Evolutionary conservation across 2,888 invertebrate species (phyloP).

Genomic region (Himalopsyche kuldschensis): DNA sequence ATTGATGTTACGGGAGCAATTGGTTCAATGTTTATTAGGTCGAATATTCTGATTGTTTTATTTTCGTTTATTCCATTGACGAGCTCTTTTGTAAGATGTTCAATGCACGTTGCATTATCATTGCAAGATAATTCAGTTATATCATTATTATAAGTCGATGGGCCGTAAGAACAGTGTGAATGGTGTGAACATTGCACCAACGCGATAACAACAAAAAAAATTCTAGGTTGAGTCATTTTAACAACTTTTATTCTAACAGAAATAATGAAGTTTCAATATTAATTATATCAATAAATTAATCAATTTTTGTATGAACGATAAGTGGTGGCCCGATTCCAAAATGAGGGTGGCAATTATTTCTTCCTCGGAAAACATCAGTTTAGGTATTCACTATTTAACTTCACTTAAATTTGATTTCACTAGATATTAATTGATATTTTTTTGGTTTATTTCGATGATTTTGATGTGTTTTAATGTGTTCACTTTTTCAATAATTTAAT

Average conservation of each 20-base stretch:
- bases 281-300: background rate
- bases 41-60: conserved; percentile 58
- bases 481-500: background rate
- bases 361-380: background rate
- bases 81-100: conserved; percentile 56
- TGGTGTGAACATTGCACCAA: background rate
- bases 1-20: conserved; percentile 45
- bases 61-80: conserved; percentile 57
- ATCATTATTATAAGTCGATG: background rate
- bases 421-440: no score
- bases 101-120: conserved; percentile 65
- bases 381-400: background rate
- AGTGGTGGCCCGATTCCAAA: background rate
- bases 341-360: background rate
- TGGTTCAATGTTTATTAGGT: conserved; percentile 60
- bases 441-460: background rate
- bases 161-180: background rate
- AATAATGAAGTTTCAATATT: no score
- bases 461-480: background rate
- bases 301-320: background rate
- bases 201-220: background rate
- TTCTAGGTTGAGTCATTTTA: background rate
- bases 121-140: conserved; percentile 54
- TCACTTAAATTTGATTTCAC: background rate
- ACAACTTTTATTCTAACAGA: no score